These are phyloP conservation scores for Protonemura montana DNA, from an alignment of 2,888 invertebrate species.

Conservation along the genomic window DNA sequence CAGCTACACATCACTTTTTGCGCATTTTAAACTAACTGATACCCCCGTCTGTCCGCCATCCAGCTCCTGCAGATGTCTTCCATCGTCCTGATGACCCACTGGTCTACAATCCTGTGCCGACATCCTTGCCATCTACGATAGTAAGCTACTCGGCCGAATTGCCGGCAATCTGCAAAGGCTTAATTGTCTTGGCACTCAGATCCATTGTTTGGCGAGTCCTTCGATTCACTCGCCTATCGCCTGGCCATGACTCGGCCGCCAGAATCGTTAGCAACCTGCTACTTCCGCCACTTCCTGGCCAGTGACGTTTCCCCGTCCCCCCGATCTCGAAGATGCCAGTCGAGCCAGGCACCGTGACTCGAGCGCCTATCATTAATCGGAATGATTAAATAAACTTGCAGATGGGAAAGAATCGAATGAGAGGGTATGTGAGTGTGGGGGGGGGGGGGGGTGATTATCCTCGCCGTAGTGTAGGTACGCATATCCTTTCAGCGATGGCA, in stretches of 20 bases:
- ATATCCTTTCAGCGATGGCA: background rate
- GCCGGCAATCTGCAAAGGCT: background rate
- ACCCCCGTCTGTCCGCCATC: background rate
- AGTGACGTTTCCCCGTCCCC: background rate
- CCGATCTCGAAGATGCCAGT: conserved; percentile 20
- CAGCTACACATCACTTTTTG: background rate
- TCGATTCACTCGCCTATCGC: background rate
- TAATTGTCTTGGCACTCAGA: background rate
- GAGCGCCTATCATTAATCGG: conserved; percentile 32
- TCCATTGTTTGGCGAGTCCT: background rate
- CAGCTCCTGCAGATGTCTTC: background rate
- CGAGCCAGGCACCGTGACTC: conserved; percentile 23
- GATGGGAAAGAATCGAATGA: conserved; percentile 29
- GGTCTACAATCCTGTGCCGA: background rate
- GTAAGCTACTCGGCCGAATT: background rate
- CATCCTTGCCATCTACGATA: background rate
- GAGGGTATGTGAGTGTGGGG: background rate
- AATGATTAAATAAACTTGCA: conserved; percentile 41
- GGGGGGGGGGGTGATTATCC: background rate
- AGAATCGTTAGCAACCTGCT: conserved; percentile 33
- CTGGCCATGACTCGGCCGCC: background rate
- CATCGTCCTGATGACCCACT: conserved; percentile 1
- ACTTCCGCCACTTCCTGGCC: conserved; percentile 7
- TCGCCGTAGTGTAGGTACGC: background rate
- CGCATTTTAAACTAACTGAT: background rate